These are phyloP conservation scores for Nasonia vitripennis DNA, from an alignment of 1,140 invertebrate genomes.

Conservation along the genomic window DNA sequence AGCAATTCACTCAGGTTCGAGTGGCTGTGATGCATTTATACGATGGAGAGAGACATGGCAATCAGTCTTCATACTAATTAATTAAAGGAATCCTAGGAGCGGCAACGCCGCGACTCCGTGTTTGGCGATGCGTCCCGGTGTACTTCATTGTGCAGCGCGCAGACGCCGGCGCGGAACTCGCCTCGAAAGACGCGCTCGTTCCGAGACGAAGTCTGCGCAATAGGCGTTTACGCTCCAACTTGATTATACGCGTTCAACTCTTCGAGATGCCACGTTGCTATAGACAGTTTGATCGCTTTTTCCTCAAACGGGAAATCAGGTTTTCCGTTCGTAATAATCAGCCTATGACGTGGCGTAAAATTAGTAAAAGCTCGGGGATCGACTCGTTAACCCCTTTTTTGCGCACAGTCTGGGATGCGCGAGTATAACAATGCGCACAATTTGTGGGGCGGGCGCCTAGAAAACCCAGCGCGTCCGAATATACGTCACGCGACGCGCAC, in stretches of 20 bases:
- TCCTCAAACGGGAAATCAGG: not conserved
- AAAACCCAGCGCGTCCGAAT: not conserved
- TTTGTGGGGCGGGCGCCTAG: not conserved
- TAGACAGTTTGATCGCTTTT: not conserved
- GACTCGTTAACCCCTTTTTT: slow-evolving; percentile 6
- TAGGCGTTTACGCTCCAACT: not conserved
- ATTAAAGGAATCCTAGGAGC: slow-evolving; percentile 54
- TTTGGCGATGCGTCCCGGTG: slow-evolving; percentile 39
- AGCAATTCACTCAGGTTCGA: slow-evolving; percentile 25
- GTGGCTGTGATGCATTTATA: not conserved
- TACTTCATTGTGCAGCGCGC: slow-evolving; percentile 25
- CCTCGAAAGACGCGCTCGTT: not conserved
- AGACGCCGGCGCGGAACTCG: slow-evolving; percentile 17
- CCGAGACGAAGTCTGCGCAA: slow-evolving; percentile 9
- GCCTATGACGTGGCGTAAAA: not conserved
- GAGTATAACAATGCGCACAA: slow-evolving; percentile 15
- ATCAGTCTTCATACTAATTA: slow-evolving; percentile 62
- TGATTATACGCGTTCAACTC: not conserved
- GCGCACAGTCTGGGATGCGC: too few species aligned
- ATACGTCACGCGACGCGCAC: slow-evolving; percentile 8
- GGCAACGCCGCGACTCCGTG: slow-evolving; percentile 20
- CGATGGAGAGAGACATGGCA: slow-evolving; percentile 42
- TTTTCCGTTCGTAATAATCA: not conserved
- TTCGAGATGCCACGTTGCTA: not conserved
- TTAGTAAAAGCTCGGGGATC: not conserved